phyloP scores from a whole-genome alignment of 2,113 vertebrate species.

The Ramphastos sulfuratus region DNA sequence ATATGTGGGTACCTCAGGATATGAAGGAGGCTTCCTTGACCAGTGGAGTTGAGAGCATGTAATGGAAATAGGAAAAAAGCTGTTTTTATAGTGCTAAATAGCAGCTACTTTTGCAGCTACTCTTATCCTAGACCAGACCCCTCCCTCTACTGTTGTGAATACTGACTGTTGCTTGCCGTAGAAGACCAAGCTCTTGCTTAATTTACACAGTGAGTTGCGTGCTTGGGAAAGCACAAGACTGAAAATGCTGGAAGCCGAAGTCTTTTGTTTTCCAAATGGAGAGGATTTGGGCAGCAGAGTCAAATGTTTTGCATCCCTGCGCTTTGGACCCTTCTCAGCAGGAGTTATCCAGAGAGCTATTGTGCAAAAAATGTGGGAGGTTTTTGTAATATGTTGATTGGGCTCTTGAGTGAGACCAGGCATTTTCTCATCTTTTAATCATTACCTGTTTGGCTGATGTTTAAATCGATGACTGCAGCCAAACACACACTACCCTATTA shows the following conservation, averaged over 20 bases:
- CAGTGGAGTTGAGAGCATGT: not conserved
- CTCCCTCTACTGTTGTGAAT: not conserved
- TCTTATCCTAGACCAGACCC: not conserved
- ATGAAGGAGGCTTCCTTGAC: not conserved
- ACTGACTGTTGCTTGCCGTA: not conserved
- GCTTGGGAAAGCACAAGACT: not conserved
- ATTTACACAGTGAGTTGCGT: not conserved
- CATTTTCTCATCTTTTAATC: conserved; percentile 45
- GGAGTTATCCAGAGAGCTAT: not conserved
- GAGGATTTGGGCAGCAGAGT: not conserved
- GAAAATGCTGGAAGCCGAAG: not conserved
- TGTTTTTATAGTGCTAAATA: not conserved
- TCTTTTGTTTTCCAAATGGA: not conserved
- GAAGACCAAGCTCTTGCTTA: not conserved
- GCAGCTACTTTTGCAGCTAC: not conserved
- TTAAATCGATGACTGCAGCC: conserved; percentile 30
- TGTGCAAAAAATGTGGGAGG: not conserved
- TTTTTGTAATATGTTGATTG: conserved; percentile 17
- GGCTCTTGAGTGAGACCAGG: not conserved
- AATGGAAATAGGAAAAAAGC: not conserved
- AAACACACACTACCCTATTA: not conserved
- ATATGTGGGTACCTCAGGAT: not conserved
- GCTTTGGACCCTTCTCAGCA: not conserved
- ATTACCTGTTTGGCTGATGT: conserved; percentile 31
- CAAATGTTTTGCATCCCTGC: not conserved